Percentiles rank a stretch among this genome's conserved stretches.
phyloP scores from a whole-genome alignment of 2,888 invertebrate genomes.

The Drosophila mimetica region DNA sequence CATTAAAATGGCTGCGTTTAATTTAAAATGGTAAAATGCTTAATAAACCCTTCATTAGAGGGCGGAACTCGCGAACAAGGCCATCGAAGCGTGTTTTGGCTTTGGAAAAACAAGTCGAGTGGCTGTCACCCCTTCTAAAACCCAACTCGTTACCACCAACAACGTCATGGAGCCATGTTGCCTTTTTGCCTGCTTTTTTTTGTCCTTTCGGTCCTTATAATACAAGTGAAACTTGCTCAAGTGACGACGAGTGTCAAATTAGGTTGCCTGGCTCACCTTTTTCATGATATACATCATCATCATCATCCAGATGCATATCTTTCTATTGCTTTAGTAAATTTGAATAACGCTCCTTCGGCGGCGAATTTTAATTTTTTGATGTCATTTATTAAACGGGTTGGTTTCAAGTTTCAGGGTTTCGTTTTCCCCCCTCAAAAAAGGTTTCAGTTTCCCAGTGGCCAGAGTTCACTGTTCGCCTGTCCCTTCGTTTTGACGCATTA shows the following conservation, averaged over 20 bases:
- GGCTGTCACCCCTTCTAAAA: conserved; percentile 21
- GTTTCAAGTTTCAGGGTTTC: conserved; percentile 18
- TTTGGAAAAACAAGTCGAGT: conserved; percentile 32
- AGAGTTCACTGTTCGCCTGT: no score
- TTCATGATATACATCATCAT: neutral
- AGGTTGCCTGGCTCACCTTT: conserved; percentile 55
- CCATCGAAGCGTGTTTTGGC: conserved; percentile 27
- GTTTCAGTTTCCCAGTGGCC: neutral
- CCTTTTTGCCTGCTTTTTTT: conserved; percentile 22
- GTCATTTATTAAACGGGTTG: conserved; percentile 71
- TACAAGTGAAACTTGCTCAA: conserved; percentile 3
- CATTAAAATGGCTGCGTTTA: conserved; percentile 11
- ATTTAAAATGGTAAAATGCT: conserved; percentile 33
- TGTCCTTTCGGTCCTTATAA: neutral
- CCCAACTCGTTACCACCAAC: conserved; percentile 63
- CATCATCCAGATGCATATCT: conserved; percentile 8
- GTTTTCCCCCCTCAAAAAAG: no score
- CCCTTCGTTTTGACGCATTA: conserved; percentile 50
- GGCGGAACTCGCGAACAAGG: neutral
- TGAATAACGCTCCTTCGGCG: conserved; percentile 63
- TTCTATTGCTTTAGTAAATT: conserved; percentile 45
- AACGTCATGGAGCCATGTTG: conserved; percentile 58
- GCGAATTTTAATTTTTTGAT: conserved; percentile 73
- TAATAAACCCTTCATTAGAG: conserved; percentile 29
- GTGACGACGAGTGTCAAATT: conserved; percentile 60